These are phyloP conservation scores for Rhombomys opimus DNA, from an alignment of 2,113 vertebrate species.

Conservation along the genomic window DNA sequence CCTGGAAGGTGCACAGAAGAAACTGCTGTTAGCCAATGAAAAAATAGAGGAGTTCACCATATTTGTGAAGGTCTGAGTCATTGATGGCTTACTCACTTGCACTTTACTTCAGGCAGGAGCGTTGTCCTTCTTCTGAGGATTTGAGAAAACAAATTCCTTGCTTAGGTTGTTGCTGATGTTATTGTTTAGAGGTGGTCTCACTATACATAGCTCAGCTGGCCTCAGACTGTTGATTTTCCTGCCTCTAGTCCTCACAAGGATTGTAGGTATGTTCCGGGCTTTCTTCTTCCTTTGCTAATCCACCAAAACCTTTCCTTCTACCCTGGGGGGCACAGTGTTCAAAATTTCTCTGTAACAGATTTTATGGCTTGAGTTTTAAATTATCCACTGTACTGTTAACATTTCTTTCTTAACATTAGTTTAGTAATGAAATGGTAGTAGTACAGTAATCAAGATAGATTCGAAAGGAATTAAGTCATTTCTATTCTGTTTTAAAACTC, in stretches of 20 bases:
- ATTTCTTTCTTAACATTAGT: slow-evolving; percentile 38
- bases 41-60: slow-evolving; percentile 90
- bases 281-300: neutral
- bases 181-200: neutral
- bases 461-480: slow-evolving; percentile 44
- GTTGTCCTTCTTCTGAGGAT: neutral
- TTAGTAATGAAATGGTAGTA: slow-evolving; percentile 18
- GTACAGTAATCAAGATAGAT: neutral
- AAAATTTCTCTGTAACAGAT: slow-evolving; percentile 11
- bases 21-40: slow-evolving; percentile 85
- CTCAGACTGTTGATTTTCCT: neutral
- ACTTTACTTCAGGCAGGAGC: neutral
- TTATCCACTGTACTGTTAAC: neutral
- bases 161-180: neutral
- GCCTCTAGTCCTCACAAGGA: neutral
- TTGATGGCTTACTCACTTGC: slow-evolving; percentile 15
- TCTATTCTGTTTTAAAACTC: slow-evolving; percentile 2
- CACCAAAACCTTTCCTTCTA: neutral
- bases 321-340: neutral
- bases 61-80: slow-evolving; percentile 90
- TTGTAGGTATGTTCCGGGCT: neutral
- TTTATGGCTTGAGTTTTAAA: slow-evolving; percentile 45
- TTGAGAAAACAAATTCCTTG: neutral
- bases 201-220: neutral
- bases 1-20: slow-evolving; percentile 90